Percentiles rank a stretch among this genome's conserved stretches.
Conservation (phyloP, 2,888 invertebrate species). For the Diplazon laetatorius region DNA sequence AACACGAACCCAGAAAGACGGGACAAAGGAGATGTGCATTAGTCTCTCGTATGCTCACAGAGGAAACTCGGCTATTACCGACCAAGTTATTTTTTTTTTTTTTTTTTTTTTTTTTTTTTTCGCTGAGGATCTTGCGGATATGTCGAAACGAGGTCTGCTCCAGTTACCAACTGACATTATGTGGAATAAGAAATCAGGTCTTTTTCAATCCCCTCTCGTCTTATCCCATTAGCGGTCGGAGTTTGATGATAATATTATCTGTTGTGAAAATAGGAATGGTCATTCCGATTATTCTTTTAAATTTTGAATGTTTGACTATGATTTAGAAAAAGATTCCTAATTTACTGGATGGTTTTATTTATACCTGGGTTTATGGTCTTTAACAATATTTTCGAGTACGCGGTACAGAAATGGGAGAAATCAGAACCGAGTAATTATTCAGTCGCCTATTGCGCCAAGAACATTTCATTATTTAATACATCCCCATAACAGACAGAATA, state of each 20-base stretch:
- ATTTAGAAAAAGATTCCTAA: too few species aligned
- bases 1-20: background rate
- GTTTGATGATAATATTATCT: too few species aligned
- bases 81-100: background rate
- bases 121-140: background rate
- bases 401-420: conserved; percentile 1
- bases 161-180: too few species aligned
- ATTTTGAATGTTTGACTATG: too few species aligned
- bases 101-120: background rate
- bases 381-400: conserved; percentile 7
- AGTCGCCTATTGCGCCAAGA: background rate
- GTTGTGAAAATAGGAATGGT: too few species aligned
- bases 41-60: background rate
- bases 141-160: too few species aligned
- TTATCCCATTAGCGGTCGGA: too few species aligned
- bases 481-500: background rate
- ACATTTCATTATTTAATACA: background rate
- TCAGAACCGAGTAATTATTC: conserved; percentile 21
- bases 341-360: too few species aligned
- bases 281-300: too few species aligned
- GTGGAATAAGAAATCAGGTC: too few species aligned
- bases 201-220: too few species aligned
- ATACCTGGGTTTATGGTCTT: too few species aligned
- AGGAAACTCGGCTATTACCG: background rate
- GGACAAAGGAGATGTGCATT: background rate